phyloP scores from a whole-genome alignment of 2,888 invertebrate genomes.

The Phortica magna region DNA sequence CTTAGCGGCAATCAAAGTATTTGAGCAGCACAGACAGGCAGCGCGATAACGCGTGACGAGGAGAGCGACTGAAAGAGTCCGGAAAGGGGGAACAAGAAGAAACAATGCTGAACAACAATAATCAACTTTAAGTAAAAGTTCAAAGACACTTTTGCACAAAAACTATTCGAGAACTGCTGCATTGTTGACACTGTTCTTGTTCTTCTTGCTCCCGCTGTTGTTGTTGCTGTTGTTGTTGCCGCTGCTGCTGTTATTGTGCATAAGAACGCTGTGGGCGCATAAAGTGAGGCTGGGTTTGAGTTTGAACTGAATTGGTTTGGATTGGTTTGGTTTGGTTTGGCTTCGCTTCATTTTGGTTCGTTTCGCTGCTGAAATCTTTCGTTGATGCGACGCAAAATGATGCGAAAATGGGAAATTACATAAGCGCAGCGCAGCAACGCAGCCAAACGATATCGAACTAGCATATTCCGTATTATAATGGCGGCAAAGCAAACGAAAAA shows the following conservation, averaged over 20 bases:
- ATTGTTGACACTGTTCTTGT: background rate
- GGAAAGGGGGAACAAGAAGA: background rate
- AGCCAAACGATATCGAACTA: background rate
- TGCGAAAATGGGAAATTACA: too few species aligned
- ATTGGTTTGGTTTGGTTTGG: background rate
- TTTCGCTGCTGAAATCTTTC: too few species aligned
- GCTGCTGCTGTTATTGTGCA: background rate
- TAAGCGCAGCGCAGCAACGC: too few species aligned
- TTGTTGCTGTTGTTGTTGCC: background rate
- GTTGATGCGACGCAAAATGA: too few species aligned
- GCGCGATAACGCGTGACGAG: background rate
- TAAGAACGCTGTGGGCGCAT: background rate
- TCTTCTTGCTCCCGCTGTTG: background rate
- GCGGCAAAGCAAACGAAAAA: background rate
- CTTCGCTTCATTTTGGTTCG: too few species aligned
- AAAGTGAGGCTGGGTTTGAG: too few species aligned
- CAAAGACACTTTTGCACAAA: slow-evolving; percentile 42
- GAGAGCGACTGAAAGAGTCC: background rate
- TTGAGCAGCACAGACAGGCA: slow-evolving; percentile 7
- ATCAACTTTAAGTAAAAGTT: slow-evolving; percentile 63
- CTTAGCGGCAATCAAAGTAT: slow-evolving; percentile 7
- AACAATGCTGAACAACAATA: slow-evolving; percentile 40
- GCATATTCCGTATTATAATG: slow-evolving; percentile 3
- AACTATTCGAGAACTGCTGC: slow-evolving; percentile 10
- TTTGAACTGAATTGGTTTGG: background rate